Base-by-base conservation (phyloP, 2,888 invertebrate species). In the Melipona bicolor region DNA sequence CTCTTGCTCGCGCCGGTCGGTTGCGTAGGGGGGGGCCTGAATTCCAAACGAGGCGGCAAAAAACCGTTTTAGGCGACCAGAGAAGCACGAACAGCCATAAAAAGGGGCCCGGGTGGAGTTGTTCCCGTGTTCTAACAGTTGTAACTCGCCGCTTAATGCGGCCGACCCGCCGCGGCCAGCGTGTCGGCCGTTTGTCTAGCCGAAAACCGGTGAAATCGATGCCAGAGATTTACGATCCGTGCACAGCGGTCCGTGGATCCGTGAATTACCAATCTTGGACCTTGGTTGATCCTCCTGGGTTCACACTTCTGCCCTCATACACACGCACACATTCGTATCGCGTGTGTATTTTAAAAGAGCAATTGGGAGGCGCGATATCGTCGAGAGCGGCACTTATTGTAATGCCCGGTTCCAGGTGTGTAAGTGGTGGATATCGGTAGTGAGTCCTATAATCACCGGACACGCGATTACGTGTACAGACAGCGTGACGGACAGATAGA, bases 401-500 rank as follows among this genome's bases (percentile, higher is more conserved):
- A 91, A 91, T 90, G 80, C 86, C 83, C 56, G 86, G 89, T 90
- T 90, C 85, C 89, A 85, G 84, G 82, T 84, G 88, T 84, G 83
- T 84, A 86, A 83, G 86, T 83, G 87, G 71, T 76, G 83, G 78
- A 86, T 88, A 91, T 91, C 90, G 89, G 87, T 87, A 87, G 84
- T 79, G 84, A 88, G 89, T 91, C 89, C 90, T 90, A 84, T 92
- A 92, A 92, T 92, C 90, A 90, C 90, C 89, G 90, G 91, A 91
- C 90, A 86, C 85, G 88, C 88, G 90, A 91, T 91, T 90, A 91
- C 89, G 79, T 82, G 79, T 84, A 90, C 89, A 87, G 81, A 86
- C 88, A 83, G 85, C 49, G 79, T 82, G 89, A 90, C 86, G 87
- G 89, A 84, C 89, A 81, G 81, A 85, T 78, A 75, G 87, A 87